Conservation (phyloP, 2,113 vertebrate genomes). For the Melanerpes formicivorus region DNA sequence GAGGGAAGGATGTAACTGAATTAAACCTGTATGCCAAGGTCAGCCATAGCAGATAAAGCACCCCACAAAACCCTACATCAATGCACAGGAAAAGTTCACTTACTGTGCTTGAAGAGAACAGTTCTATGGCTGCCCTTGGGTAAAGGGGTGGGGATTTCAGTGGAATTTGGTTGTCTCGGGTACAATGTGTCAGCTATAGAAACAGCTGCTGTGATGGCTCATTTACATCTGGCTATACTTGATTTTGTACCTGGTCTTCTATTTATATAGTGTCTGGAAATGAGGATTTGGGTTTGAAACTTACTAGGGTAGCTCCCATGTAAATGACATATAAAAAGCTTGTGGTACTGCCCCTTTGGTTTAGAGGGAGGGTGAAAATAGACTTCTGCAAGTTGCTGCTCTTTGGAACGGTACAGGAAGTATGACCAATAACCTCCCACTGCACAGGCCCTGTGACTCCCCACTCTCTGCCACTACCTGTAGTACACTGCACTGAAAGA, state of each 20-base stretch:
- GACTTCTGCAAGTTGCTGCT: background rate
- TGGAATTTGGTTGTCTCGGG: background rate
- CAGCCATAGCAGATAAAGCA: background rate
- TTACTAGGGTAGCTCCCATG: background rate
- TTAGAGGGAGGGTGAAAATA: background rate
- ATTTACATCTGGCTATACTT: background rate
- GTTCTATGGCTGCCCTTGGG: background rate
- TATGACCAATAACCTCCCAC: background rate
- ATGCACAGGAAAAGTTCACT: background rate
- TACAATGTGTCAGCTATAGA: background rate
- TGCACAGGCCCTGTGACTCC: background rate
- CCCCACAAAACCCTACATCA: background rate
- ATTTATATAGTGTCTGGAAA: background rate
- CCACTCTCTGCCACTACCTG: background rate
- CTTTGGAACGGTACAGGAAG: background rate
- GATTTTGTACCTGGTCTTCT: background rate
- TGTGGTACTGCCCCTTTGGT: background rate
- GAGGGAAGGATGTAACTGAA: background rate
- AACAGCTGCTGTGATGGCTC: background rate
- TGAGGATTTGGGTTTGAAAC: background rate
- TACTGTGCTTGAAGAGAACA: background rate
- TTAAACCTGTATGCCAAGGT: background rate
- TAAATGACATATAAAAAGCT: background rate
- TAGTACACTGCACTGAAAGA: background rate
- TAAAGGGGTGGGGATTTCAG: background rate